A percentile compares a stretch with the other conserved stretches of the same genome.
Evolutionary conservation across 2,113 vertebrate species (phyloP).

Genomic region (Motacilla alba): DNA sequence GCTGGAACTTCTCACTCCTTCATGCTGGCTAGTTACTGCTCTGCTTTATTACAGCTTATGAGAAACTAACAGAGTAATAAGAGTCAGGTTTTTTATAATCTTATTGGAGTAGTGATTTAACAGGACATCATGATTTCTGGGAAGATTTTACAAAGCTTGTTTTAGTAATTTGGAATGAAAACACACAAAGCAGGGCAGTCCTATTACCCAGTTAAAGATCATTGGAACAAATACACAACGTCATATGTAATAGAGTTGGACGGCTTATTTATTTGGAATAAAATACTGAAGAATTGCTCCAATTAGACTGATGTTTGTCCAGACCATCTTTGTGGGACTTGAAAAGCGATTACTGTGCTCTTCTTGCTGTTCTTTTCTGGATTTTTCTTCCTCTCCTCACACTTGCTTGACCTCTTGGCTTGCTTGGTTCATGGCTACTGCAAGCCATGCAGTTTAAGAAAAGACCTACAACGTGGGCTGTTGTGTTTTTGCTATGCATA

Average conservation of each 20-base stretch:
- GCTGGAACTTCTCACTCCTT: neutral
- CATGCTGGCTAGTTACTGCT: neutral
- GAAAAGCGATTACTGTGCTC: neutral
- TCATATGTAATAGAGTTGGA: neutral
- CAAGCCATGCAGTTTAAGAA: neutral
- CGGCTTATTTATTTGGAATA: conserved; percentile 22
- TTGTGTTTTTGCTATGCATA: neutral
- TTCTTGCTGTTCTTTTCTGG: neutral
- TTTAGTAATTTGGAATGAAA: conserved; percentile 28
- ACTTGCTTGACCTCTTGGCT: neutral
- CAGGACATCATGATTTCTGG: neutral
- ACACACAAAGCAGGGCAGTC: neutral
- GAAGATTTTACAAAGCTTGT: neutral
- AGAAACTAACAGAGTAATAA: conserved; percentile 12
- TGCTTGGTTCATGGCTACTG: neutral
- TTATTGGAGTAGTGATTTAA: neutral
- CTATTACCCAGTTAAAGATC: neutral
- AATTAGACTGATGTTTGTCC: conserved; percentile 31
- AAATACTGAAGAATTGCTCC: neutral
- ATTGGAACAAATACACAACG: neutral
- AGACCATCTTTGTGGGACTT: neutral
- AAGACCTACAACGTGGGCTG: neutral
- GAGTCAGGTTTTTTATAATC: neutral
- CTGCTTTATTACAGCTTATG: neutral
- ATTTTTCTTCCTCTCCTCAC: neutral